These are phyloP conservation scores for Schizopygopsis pylzovi DNA, from an alignment of 2,797 vertebrate genomes.

Conservation along the genomic window DNA sequence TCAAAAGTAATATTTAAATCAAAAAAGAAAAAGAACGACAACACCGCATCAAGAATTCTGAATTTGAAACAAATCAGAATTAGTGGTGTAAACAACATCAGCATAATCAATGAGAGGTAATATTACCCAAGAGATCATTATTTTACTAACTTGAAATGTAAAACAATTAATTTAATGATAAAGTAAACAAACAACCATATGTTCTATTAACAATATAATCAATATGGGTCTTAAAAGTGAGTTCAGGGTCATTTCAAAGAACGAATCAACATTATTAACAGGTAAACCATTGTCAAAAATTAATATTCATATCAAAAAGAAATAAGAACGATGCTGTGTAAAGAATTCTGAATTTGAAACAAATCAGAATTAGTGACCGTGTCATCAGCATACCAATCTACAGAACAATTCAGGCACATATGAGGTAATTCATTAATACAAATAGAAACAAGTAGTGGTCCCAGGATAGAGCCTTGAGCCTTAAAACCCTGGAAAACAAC, in stretches of 20 bases:
- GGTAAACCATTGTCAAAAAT: not conserved
- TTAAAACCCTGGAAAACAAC: not conserved
- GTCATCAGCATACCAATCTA: not conserved
- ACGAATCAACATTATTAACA: not conserved
- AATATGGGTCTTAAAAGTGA: constrained; percentile 13
- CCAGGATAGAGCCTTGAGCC: not conserved
- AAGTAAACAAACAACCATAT: too few species aligned
- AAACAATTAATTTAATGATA: too few species aligned
- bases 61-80: not conserved
- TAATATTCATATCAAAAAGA: not conserved
- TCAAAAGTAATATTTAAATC: not conserved
- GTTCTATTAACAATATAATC: too few species aligned
- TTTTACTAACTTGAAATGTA: too few species aligned
- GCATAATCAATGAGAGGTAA: too few species aligned
- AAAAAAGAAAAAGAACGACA: too few species aligned
- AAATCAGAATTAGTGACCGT: not conserved
- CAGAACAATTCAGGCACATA: not conserved
- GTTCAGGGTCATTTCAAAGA: not conserved
- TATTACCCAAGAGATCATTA: too few species aligned
- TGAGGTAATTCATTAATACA: not conserved
- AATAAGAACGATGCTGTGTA: too few species aligned
- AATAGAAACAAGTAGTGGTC: not conserved
- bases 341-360: not conserved
- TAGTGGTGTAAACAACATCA: not conserved
- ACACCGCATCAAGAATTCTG: not conserved